Conservation (phyloP, 35 echinoderm and acorn worm species). For the Lytechinus pictus region DNA sequence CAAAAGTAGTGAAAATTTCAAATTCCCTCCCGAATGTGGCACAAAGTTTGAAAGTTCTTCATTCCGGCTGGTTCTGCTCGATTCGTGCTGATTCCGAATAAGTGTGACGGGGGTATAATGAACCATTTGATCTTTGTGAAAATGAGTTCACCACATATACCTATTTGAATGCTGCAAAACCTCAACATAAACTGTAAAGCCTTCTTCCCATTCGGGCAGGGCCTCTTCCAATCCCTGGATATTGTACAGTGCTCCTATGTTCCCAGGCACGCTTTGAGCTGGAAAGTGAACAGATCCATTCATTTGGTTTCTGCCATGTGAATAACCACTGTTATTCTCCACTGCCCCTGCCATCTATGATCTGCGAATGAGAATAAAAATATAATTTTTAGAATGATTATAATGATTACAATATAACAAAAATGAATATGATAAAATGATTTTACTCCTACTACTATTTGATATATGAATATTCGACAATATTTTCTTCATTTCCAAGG, state of each 20-base stretch:
- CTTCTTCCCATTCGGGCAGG: neutral
- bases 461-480: no score
- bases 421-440: no score
- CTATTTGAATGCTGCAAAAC: constrained; percentile 28
- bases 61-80: no score
- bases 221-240: constrained; percentile 36
- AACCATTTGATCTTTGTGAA: neutral
- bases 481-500: no score
- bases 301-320: neutral
- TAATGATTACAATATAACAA: no score
- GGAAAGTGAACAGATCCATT: constrained; percentile 13
- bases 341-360: neutral
- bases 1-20: no score
- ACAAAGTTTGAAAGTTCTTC: no score
- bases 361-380: neutral
- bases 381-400: neutral
- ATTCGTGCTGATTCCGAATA: no score
- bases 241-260: constrained; percentile 37
- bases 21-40: no score
- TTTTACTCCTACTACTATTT: no score
- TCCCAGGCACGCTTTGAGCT: neutral
- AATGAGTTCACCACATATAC: neutral
- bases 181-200: constrained; percentile 27
- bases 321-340: neutral
- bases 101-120: no score